phyloP scores from a whole-genome alignment of 2,797 vertebrate genomes.

The Poecile montanus region DNA sequence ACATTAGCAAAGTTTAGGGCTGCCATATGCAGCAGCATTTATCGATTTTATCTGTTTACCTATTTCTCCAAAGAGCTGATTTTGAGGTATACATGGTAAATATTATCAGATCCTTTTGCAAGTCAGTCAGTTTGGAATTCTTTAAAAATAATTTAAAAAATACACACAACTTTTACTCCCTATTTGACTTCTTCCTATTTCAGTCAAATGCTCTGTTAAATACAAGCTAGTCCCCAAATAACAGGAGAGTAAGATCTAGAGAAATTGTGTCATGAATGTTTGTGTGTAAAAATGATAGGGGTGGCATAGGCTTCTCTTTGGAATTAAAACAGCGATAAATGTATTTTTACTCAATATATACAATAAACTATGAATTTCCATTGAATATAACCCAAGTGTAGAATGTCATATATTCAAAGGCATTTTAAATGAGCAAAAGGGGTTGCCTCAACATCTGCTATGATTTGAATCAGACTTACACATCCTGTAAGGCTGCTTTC shows the following conservation, averaged over 20 bases:
- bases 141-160: not conserved
- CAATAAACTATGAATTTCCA: not conserved
- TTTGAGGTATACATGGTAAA: not conserved
- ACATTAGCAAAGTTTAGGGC: not conserved
- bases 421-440: not conserved
- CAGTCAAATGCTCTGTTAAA: not conserved
- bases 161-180: not conserved
- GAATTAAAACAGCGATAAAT: not conserved
- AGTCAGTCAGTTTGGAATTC: not conserved
- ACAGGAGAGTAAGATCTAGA: not conserved
- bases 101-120: not conserved
- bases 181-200: not conserved
- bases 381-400: not conserved
- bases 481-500: not conserved
- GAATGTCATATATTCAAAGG: not conserved
- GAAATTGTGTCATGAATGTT: not conserved
- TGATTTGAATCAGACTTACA: not conserved
- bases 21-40: not conserved
- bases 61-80: not conserved
- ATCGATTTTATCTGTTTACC: no score
- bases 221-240: not conserved
- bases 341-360: not conserved
- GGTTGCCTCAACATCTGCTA: not conserved
- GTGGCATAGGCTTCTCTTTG: not conserved
- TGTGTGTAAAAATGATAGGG: not conserved